These are phyloP conservation scores for Chaitophorus viminalis DNA, from an alignment of 2,888 invertebrate species.

Conservation along the genomic window DNA sequence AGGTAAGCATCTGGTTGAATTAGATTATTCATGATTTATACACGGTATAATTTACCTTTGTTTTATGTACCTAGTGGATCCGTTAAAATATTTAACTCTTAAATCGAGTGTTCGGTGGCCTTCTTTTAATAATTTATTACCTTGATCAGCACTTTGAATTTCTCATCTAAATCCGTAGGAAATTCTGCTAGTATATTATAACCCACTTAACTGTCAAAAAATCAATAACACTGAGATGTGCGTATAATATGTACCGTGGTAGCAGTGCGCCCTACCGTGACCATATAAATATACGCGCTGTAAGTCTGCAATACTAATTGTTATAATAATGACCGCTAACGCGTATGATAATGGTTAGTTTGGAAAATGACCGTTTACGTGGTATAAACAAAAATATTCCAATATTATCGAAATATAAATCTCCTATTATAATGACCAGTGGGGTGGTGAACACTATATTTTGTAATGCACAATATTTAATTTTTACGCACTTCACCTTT, in stretches of 20 bases:
- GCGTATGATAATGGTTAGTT: too few relatives aligned
- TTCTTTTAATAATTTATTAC: not conserved
- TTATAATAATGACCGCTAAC: too few relatives aligned
- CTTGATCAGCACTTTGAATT: not conserved
- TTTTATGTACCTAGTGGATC: not conserved
- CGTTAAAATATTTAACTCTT: not conserved
- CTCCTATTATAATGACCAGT: too few relatives aligned
- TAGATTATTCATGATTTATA: not conserved
- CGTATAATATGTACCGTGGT: not conserved
- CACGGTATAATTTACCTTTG: not conserved
- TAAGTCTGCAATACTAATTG: too few relatives aligned
- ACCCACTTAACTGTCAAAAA: not conserved
- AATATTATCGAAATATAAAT: too few relatives aligned
- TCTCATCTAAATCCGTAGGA: not conserved
- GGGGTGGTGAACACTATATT: too few relatives aligned
- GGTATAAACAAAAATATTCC: too few relatives aligned
- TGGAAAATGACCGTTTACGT: too few relatives aligned
- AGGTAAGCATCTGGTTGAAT: not conserved
- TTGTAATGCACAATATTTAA: too few relatives aligned
- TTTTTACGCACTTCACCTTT: too few relatives aligned
- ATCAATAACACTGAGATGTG: not conserved
- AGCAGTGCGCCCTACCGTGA: too few relatives aligned
- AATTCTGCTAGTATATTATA: not conserved
- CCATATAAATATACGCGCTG: too few relatives aligned
- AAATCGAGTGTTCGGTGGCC: not conserved